Evolutionary conservation across 2,888 invertebrate genomes (phyloP), one percentile per base, ranked within the genome.

Genomic region (Cerceris rybyensis): DNA sequence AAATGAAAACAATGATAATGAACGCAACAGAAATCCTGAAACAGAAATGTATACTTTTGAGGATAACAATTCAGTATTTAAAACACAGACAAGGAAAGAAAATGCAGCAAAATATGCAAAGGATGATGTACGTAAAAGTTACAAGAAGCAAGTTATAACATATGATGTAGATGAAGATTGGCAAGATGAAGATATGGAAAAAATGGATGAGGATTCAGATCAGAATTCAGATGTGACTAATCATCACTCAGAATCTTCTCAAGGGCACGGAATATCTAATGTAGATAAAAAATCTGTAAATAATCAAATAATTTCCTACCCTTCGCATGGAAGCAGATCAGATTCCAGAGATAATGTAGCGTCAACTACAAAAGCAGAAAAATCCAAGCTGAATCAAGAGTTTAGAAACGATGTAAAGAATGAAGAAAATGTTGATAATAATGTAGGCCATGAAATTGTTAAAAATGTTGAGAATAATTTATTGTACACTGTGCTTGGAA

Each of bases 101-200:
- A 49, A 69, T 0, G 14, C 61, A 13, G 14, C 60, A 42, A 78
- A 80, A 41, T 28, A 17, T 54, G 42, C 54, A 42, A 75, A 58
- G 61, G 58, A 68, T 46, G 50, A 46, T 5, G 43, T 28, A 11
- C 68, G 71, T 14, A 84, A 82, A 58, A 76, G 43, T 55, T 78
- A 43, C 55, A 75, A 70, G 50, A 88, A 87, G 42, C 87, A 87
- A 68, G 63, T 88, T 28, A 83, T 91, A 58, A 78, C 85, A 0
- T 92, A 92, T 43, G 90, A 92, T 69, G 89, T 89, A 0, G 89
- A 90, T 6, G 91, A 91, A 60, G 92, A 92, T 74, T 92, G 92
- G 92, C 90, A 91, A 64, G 91, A 92, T 17, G 92, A 92, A 55
- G 92, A 91, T 4, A 64, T 65, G 11, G 83, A 67, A 50, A 87